Base-by-base conservation (phyloP, 2,797 vertebrate species). In the Phalanger gymnotis region DNA sequence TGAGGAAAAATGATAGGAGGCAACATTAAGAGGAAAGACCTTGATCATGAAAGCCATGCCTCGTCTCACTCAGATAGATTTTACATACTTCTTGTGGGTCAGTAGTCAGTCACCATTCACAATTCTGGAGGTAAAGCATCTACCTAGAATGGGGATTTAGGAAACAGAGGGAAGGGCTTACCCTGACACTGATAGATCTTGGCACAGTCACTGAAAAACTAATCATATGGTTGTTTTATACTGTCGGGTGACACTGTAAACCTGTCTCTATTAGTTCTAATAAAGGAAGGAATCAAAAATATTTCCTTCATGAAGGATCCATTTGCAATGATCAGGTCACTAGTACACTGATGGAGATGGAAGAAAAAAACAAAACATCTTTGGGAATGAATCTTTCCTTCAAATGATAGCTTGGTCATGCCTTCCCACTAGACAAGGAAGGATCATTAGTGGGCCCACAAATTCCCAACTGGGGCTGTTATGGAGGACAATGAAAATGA, bases 301-400 rank as follows among this genome's bases (percentile, higher is more conserved):
- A 92, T 92, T 94, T 95, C 54, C 25, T 57, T 58, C 95, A 28
- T 91, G 58, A 10, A 0, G 28, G 93, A 52, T 1, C 54, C 14
- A 91, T 56, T 89, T 28, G 6, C 31, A 53, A 30, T 11, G 91
- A 13, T 73, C 54, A 51, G 6, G 0, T 92, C 30, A 95, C 0
- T 2, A 53, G 31, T 96, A 73, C 28, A 87, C 30, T 55, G 89
- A 95, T 25, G 91, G 91, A 95, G 12, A 91, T 94, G 30, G 92
- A 47, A 94, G 54, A 54, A 90, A 91, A 87, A 53, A 2, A 90
- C 19, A 93, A n/a, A 90, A 2, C 11, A 53, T 11, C 2, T 73
- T 51, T 96, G 91, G 10, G 1, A 22, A 47, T 54, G 4, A 53
- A 5, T 92, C 94, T 28, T 52, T 54, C 81, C 90, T 30, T 54